Evolutionary conservation across 2,113 vertebrate genomes (phyloP).

Genomic region (Ornithorhynchus anatinus): DNA sequence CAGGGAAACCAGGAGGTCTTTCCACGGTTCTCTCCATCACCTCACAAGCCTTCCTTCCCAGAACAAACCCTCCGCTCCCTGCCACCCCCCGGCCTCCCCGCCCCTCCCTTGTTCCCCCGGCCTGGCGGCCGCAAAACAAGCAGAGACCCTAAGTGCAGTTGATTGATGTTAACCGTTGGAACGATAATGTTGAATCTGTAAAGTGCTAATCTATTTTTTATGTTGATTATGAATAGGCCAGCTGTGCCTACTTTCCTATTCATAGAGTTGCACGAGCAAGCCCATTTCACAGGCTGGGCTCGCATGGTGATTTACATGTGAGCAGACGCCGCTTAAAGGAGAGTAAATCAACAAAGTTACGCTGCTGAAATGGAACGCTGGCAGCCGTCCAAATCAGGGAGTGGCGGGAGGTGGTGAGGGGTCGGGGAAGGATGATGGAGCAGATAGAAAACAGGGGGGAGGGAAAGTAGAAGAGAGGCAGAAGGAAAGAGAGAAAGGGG

Average conservation of each 20-base stretch:
- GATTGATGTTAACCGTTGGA: constrained; percentile 78
- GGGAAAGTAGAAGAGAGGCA: not conserved
- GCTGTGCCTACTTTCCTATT: constrained; percentile 83
- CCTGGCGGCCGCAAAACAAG: constrained; percentile 34
- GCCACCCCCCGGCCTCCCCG: rapidly evolving
- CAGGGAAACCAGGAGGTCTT: too few relatives aligned
- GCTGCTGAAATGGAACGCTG: constrained; percentile 6
- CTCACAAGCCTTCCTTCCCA: too few relatives aligned
- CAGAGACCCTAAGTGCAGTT: constrained; percentile 49
- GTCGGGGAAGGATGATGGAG: not conserved
- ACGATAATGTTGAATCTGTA: constrained; percentile 83
- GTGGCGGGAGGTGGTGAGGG: not conserved
- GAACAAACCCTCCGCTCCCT: too few relatives aligned
- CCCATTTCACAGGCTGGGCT: constrained; percentile 61
- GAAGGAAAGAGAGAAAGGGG: not conserved
- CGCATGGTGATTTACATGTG: constrained; percentile 57
- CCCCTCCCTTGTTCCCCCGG: not conserved
- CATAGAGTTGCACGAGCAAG: constrained; percentile 68
- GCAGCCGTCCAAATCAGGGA: not conserved
- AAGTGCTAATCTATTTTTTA: constrained; percentile 84
- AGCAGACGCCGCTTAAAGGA: constrained; percentile 37
- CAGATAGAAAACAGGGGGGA: not conserved
- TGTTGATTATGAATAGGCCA: constrained; percentile 84
- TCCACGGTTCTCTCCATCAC: too few relatives aligned
- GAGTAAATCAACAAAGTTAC: constrained; percentile 27